Evolutionary conservation across 2,888 invertebrate genomes (phyloP).

Genomic region (Stenichneumon culpator): DNA sequence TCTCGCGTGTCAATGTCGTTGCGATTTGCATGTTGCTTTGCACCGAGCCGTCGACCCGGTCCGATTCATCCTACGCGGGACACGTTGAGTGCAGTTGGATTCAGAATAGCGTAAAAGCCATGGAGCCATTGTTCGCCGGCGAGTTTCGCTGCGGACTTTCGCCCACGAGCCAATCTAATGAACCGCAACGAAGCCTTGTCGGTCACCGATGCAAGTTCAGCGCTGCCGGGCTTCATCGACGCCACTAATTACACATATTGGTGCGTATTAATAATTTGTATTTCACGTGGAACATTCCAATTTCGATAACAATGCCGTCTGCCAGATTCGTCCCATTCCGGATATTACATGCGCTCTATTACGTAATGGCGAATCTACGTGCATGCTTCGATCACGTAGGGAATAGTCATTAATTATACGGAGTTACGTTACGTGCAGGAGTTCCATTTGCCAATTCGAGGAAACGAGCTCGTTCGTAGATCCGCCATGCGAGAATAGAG

Average conservation of each 20-base stretch:
- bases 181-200: not conserved
- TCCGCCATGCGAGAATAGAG: not conserved
- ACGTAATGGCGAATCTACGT: not conserved
- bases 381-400: not conserved
- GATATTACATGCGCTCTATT: not conserved
- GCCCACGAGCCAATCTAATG: not conserved
- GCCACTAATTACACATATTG: slow-evolving; percentile 38
- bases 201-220: not conserved
- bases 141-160: not conserved
- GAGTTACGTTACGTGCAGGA: not conserved
- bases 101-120: not conserved
- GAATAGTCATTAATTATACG: not conserved
- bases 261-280: slow-evolving; percentile 8
- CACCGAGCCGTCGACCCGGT: no score
- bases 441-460: not conserved
- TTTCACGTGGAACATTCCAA: slow-evolving; percentile 7
- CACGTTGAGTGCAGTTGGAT: slow-evolving; percentile 1
- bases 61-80: no score
- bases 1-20: no score
- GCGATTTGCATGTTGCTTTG: no score
- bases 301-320: slow-evolving; percentile 25
- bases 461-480: not conserved
- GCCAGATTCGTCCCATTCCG: not conserved
- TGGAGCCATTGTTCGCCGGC: not conserved
- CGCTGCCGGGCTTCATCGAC: slow-evolving; percentile 27